These are phyloP conservation scores for Diachasmimorpha longicaudata DNA, from an alignment of 1,140 invertebrate genomes.

Conservation along the genomic window DNA sequence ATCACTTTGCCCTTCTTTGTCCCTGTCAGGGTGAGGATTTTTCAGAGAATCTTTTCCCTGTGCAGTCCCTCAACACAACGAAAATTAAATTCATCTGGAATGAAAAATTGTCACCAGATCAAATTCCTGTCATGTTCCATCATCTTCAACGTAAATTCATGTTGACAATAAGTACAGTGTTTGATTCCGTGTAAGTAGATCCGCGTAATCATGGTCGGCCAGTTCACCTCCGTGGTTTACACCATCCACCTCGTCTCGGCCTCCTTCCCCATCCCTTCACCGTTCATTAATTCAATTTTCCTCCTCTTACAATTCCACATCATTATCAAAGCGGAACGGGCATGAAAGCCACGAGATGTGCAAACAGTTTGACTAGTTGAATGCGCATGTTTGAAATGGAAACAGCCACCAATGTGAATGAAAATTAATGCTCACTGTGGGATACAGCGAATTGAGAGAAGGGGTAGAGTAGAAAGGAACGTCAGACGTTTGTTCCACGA, in stretches of 20 bases:
- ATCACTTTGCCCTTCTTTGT: too few species aligned
- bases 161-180: not conserved
- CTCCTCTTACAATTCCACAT: not conserved
- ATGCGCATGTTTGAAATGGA: slow-evolving; percentile 1
- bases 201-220: not conserved
- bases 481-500: slow-evolving; percentile 9
- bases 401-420: slow-evolving; percentile 7
- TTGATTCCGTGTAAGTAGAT: not conserved
- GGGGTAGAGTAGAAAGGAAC: not conserved
- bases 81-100: too few species aligned
- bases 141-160: not conserved
- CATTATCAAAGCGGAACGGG: not conserved
- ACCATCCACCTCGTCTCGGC: not conserved
- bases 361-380: not conserved
- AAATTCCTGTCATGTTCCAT: too few species aligned
- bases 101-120: too few species aligned
- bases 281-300: not conserved
- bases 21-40: too few species aligned
- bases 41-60: too few species aligned
- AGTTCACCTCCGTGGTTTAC: not conserved
- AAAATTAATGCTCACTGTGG: not conserved
- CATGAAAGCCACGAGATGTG: not conserved
- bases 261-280: not conserved
- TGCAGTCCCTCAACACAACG: too few species aligned
- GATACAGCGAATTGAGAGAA: not conserved